Conservation (phyloP, 1,140 invertebrate genomes). For the Hylaeus volcanicus region DNA sequence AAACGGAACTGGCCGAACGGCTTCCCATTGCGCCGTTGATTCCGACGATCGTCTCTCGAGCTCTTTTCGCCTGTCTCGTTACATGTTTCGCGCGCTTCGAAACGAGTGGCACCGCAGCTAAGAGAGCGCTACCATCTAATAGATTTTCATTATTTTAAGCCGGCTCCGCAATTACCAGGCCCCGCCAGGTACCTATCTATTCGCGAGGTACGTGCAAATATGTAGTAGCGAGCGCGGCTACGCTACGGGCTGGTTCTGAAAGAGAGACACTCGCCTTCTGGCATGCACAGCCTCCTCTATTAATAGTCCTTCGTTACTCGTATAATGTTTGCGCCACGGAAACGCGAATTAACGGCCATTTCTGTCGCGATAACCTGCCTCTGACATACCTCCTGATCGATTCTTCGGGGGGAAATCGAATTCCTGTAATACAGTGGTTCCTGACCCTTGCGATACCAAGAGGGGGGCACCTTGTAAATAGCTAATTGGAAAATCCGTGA, state of each 20-base stretch:
- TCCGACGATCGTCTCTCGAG: slow-evolving; percentile 9
- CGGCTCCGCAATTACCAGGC: slow-evolving; percentile 59
- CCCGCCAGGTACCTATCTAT: slow-evolving; percentile 36
- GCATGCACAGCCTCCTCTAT: slow-evolving; percentile 39
- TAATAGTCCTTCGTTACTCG: slow-evolving; percentile 65
- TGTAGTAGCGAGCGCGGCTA: slow-evolving; percentile 44
- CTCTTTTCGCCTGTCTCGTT: slow-evolving; percentile 19
- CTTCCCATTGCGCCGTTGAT: slow-evolving; percentile 17
- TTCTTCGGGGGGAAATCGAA: slow-evolving; percentile 3
- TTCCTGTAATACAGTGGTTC: background rate
- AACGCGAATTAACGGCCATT: slow-evolving; percentile 58
- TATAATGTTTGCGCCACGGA: slow-evolving; percentile 50
- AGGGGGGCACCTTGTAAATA: no score
- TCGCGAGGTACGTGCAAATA: slow-evolving; percentile 59
- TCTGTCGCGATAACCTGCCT: slow-evolving; percentile 41
- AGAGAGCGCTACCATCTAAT: slow-evolving; percentile 57
- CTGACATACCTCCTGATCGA: slow-evolving; percentile 2
- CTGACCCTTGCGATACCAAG: no score
- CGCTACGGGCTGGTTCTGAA: slow-evolving; percentile 49
- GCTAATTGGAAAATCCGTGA: no score
- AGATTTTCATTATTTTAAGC: slow-evolving; percentile 72
- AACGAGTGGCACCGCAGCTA: slow-evolving; percentile 39
- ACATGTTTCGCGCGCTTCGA: background rate
- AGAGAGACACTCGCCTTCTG: slow-evolving; percentile 51
- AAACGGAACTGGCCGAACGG: slow-evolving; percentile 14